phyloP scores from a whole-genome alignment of 2,797 vertebrate species.

The Peromyscus attwateri region DNA sequence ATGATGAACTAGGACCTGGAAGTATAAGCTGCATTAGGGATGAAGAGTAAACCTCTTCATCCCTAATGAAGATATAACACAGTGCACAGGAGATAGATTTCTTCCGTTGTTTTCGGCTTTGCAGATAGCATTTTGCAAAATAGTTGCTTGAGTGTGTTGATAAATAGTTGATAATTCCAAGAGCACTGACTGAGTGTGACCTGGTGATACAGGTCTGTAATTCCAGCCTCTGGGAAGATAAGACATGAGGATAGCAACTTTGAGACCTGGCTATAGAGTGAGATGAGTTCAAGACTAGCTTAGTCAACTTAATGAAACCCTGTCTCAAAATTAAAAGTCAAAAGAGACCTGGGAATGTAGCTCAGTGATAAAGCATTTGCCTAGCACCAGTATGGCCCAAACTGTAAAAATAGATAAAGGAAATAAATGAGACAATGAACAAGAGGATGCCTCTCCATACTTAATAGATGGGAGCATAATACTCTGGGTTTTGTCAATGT shows the following conservation, averaged over 20 bases:
- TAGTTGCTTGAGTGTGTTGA: background rate
- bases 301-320: background rate
- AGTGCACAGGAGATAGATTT: background rate
- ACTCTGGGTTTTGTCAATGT: constrained; percentile 26
- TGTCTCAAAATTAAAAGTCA: background rate
- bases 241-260: background rate
- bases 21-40: too few species aligned
- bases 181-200: background rate
- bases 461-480: background rate
- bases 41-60: background rate
- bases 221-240: background rate
- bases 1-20: background rate
- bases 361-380: background rate
- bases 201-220: background rate
- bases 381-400: background rate
- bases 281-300: background rate
- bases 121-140: background rate
- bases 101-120: constrained; percentile 34
- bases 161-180: background rate
- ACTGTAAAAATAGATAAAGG: background rate
- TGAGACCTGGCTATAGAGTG: background rate
- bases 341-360: background rate
- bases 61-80: background rate
- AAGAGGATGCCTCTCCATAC: background rate
- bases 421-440: background rate